Evolutionary conservation across 2,888 invertebrate genomes (phyloP).

Genomic region (Antitype chi): DNA sequence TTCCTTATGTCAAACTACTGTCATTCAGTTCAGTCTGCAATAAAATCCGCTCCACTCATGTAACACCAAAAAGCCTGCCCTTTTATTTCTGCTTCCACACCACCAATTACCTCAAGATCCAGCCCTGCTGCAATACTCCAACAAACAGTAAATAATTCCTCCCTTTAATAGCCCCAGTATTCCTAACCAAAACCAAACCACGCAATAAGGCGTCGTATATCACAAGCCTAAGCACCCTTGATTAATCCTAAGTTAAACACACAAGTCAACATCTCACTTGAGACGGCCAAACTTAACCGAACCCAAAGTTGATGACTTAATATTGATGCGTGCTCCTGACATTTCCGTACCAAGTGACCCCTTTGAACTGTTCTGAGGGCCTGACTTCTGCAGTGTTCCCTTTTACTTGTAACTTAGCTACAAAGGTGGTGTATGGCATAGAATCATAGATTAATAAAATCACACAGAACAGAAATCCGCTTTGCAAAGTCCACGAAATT

Average conservation of each 20-base stretch:
- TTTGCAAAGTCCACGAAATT: no score
- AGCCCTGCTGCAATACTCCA: no score
- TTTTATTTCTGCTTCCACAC: no score
- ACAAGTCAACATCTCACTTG: conserved; percentile 76
- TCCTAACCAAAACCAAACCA: neutral
- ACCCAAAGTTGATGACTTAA: conserved; percentile 84
- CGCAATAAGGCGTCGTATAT: conserved; percentile 40
- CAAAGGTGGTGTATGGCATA: conserved; percentile 59
- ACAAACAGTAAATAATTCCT: neutral
- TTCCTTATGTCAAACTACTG: no score
- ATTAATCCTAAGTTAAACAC: conserved; percentile 78
- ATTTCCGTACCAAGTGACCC: conserved; percentile 83
- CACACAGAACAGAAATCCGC: neutral
- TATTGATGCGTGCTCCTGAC: conserved; percentile 88
- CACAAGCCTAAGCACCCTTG: conserved; percentile 59
- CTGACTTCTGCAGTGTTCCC: conserved; percentile 70
- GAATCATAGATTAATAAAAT: conserved; percentile 18
- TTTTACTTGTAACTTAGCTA: conserved; percentile 79
- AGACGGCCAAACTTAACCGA: conserved; percentile 75
- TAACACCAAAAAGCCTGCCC: no score
- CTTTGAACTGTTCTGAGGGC: conserved; percentile 73
- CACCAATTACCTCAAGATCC: no score
- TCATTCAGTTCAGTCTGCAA: no score
- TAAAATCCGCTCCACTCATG: no score
- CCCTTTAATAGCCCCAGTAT: neutral